Evolutionary conservation across 2,113 vertebrate genomes (phyloP), one percentile per base, ranked within the genome.

Genomic region (Gallinago paraguaiae): DNA sequence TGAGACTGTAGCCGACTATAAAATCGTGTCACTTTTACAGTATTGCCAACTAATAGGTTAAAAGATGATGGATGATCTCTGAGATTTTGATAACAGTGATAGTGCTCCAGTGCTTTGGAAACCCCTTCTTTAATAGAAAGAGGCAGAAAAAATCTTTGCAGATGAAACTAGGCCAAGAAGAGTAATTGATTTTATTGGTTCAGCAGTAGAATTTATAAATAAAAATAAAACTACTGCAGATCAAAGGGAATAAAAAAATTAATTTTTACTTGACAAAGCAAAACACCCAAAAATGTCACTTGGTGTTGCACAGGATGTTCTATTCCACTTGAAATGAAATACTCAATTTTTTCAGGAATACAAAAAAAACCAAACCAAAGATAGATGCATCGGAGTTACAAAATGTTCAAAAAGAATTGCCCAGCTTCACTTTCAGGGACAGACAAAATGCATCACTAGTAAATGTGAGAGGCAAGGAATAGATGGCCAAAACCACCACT

Each of bases 111-210:
- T 59, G 60, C 22, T 88, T 90, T 90, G 51, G 68, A 79, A 93
- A 59, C 23, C 19, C 4, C 27, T 70, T 68, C 13, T 67, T 86
- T 84, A 11, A 30, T 57, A 88, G 48, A 81, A 82, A 9, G 39
- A 76, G 39, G 20, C n/a, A 72, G 43, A 4, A 87, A 87, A 94
- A 87, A 71, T 91, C 77, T 85, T 94, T 95, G 45, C 23, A 87
- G 53, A 30, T 82, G 45, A 91, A 92, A 93, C 28, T 91, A 92
- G 94, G 92, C 53, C 91, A 86, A 81, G 71, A 69, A 0, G 11
- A 93, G 77, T 83, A 91, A 85, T 53, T 95, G 74, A 91, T 95
- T 96, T 96, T 93, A 93, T 82, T 95, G 81, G 88, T 89, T 91
- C 80, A 96, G 72, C 88, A 25, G 46, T 22, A 83, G 60, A 94